Conservation (phyloP, 2,113 vertebrate genomes). For the Zingel zingel region DNA sequence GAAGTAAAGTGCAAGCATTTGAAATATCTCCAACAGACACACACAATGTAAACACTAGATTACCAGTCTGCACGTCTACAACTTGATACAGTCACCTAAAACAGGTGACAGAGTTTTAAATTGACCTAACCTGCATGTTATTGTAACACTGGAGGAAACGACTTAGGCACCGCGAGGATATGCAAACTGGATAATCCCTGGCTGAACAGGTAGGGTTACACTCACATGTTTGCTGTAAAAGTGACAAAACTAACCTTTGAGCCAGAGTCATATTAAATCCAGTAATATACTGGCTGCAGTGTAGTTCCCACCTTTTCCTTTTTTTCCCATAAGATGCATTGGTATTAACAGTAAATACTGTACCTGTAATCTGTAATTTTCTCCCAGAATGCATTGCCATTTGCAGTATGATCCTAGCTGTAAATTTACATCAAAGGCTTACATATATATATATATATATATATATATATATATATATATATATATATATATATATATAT, state of each 20-base stretch:
- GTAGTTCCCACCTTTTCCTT: no score
- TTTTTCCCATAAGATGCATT: no score
- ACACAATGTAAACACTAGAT: background rate
- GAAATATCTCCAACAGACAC: background rate
- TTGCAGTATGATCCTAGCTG: no score
- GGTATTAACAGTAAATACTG: no score
- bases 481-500: no score
- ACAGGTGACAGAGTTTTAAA: background rate
- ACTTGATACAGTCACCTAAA: background rate
- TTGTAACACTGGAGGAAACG: background rate
- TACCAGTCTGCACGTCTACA: background rate
- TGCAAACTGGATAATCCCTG: background rate
- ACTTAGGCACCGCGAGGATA: background rate
- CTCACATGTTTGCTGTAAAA: background rate
- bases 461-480: no score
- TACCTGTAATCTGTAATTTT: no score
- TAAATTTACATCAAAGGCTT: no score
- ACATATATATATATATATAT: no score
- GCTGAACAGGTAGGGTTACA: background rate
- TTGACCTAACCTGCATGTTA: background rate
- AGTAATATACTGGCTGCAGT: no score
- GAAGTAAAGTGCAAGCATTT: background rate
- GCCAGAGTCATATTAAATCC: no score
- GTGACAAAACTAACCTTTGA: background rate
- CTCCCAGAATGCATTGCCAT: no score